A percentile compares a stretch with the other conserved stretches of the same genome.
Conservation (phyloP, 2,113 vertebrate genomes). For the Dipodomys merriami region DNA sequence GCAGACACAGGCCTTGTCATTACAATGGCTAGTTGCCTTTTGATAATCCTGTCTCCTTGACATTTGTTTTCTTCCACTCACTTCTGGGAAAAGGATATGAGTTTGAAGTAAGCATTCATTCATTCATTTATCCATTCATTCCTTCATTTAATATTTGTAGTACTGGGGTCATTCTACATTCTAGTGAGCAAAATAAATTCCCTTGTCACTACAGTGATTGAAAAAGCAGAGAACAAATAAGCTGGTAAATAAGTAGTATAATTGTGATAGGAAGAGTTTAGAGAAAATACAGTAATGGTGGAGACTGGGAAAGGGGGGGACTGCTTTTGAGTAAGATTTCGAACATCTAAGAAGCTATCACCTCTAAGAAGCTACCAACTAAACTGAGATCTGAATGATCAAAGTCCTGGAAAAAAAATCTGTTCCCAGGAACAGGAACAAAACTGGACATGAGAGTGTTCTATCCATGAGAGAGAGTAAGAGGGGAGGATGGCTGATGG, state of each 20-base stretch:
- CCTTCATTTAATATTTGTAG: neutral
- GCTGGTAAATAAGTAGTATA: neutral
- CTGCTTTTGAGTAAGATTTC: neutral
- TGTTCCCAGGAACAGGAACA: neutral
- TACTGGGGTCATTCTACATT: too few species aligned
- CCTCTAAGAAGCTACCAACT: neutral
- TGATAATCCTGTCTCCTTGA: neutral
- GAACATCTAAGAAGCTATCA: neutral
- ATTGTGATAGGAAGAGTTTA: neutral
- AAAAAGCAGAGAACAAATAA: conserved; percentile 21
- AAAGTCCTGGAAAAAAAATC: neutral
- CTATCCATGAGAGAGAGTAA: neutral
- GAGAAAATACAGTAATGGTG: neutral
- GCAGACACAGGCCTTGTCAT: too few species aligned
- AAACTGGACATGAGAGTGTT: neutral
- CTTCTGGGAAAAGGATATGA: neutral
- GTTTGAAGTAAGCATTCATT: neutral
- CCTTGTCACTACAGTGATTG: neutral
- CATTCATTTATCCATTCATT: neutral
- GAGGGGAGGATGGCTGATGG: neutral
- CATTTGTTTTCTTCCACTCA: neutral
- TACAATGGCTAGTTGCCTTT: neutral
- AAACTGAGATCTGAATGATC: neutral
- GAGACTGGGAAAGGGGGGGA: neutral
- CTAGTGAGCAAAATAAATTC: neutral